Evolutionary conservation across 2,113 vertebrate genomes (phyloP), one percentile per base, ranked within the genome.

Genomic region (Microcebus jonahi): DNA sequence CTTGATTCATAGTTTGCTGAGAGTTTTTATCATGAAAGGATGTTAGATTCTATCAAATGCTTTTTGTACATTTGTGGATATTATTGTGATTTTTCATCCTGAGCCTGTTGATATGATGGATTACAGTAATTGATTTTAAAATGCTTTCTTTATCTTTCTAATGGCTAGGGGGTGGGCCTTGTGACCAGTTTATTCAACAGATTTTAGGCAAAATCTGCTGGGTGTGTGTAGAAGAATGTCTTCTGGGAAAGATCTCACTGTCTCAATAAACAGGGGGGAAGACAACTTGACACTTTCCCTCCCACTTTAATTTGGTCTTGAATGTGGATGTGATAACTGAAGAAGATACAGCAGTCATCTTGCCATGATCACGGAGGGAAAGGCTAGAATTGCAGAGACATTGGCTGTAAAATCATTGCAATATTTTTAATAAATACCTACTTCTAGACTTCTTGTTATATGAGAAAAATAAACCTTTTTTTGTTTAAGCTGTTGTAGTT

Each of bases 401-500:
- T 71, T 92, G 80, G 59, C 48, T 59, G 3, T 94, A 67, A 96
- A 92, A 81, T 94, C 59, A 70, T 55, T 71, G 57, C 8, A 73
- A 55, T 8, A 39, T 59, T 23, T 76, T 9, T 1, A 68, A 50
- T 27, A 71, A 91, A 65, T 12, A 53, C n/a, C 65, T 90, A 39
- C 39, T 23, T 83, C 48, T 83, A 45, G n/a, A 79, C 23, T 91
- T 90, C 39, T 80, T 55, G 17, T 68, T 79, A 53, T 73, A 75
- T 84, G 48, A 95, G 55, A 88, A 91, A 93, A 84, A 84, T 39
- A 65, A 77, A 48, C 7, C 17, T 13, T 5, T 45, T 94, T 87
- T 75, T 91, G 39, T 77, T 61, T 94, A 96, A 81, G 65, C 12
- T 25, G 61, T 9, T 67, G 1, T 70, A 59, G 63, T 50, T 77